phyloP scores from a whole-genome alignment of 2,888 invertebrate species.

The Campaea margaritaria region DNA sequence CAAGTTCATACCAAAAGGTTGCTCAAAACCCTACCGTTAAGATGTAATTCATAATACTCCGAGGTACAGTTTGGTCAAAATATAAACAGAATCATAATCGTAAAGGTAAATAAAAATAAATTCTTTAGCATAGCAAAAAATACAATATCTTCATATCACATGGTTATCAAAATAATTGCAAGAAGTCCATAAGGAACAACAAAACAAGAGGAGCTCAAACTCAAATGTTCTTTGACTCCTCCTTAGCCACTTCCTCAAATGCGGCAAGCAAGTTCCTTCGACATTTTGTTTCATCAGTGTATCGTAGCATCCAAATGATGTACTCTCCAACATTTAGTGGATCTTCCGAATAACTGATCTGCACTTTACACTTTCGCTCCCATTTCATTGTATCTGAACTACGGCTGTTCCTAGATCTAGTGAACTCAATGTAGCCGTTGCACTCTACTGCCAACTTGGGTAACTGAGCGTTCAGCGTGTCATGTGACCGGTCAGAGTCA shows the following conservation, averaged over 20 bases:
- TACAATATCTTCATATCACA: slow-evolving; percentile 60
- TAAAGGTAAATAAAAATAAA: slow-evolving; percentile 47
- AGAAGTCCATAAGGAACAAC: slow-evolving; percentile 13
- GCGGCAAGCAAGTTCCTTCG: slow-evolving; percentile 84
- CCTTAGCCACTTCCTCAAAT: slow-evolving; percentile 73
- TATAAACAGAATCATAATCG: slow-evolving; percentile 51
- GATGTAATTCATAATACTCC: slow-evolving; percentile 54
- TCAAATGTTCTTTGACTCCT: slow-evolving; percentile 52
- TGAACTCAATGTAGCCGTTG: slow-evolving; percentile 77
- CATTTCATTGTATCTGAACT: slow-evolving; percentile 81
- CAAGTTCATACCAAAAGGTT: slow-evolving; percentile 16
- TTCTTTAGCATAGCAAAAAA: slow-evolving; percentile 49
- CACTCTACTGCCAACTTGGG: slow-evolving; percentile 78
- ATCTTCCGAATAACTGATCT: slow-evolving; percentile 86
- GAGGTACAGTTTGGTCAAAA: slow-evolving; percentile 56
- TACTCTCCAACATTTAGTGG: slow-evolving; percentile 82
- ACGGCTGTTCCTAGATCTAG: slow-evolving; percentile 67
- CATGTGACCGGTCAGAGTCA: slow-evolving; percentile 69
- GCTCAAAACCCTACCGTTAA: slow-evolving; percentile 3
- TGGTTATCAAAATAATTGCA: slow-evolving; percentile 46
- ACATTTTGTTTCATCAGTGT: slow-evolving; percentile 86
- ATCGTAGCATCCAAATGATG: slow-evolving; percentile 86
- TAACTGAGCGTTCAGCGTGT: slow-evolving; percentile 71
- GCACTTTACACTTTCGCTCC: slow-evolving; percentile 86
- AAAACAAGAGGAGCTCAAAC: background rate